phyloP scores from a whole-genome alignment of 2,888 invertebrate genomes.

The Tromatobia lineatoria region DNA sequence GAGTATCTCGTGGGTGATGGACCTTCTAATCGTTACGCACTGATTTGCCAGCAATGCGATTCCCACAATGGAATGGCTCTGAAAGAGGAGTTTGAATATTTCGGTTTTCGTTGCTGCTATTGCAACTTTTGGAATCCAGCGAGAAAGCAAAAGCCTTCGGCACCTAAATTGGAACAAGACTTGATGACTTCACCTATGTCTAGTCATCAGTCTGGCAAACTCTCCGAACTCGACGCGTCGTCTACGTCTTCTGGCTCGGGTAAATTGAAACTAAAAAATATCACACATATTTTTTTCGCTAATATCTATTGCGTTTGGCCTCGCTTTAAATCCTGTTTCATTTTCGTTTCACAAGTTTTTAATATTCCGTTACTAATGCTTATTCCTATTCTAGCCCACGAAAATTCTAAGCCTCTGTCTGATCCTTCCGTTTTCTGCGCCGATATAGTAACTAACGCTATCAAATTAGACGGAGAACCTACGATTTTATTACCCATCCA shows the following conservation, averaged over 20 bases:
- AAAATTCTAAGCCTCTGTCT: conserved; percentile 20
- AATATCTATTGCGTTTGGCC: not conserved
- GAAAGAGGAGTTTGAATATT: conserved; percentile 90
- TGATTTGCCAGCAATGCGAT: conserved; percentile 96
- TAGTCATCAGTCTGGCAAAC: conserved; percentile 46
- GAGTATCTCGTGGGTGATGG: conserved; percentile 98
- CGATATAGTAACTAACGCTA: conserved; percentile 7
- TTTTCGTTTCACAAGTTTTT: not conserved
- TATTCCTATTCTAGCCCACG: conserved; percentile 29
- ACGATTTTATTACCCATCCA: conserved; percentile 4
- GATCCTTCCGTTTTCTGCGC: conserved; percentile 1
- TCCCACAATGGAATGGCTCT: conserved; percentile 97
- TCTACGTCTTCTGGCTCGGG: conserved; percentile 65
- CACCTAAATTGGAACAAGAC: conserved; percentile 87
- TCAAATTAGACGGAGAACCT: conserved; percentile 5
- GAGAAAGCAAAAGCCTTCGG: conserved; percentile 93
- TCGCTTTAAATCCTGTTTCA: not conserved
- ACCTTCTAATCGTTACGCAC: conserved; percentile 96
- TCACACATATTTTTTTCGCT: not conserved
- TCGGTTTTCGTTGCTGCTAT: conserved; percentile 95
- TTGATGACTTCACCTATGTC: conserved; percentile 64
- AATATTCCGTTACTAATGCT: not conserved
- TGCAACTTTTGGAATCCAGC: conserved; percentile 95
- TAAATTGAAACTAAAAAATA: conserved; percentile 16
- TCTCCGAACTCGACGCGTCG: conserved; percentile 56